phyloP scores from a whole-genome alignment of 1,140 invertebrate genomes.

The Zeugodacus cucurbitae region DNA sequence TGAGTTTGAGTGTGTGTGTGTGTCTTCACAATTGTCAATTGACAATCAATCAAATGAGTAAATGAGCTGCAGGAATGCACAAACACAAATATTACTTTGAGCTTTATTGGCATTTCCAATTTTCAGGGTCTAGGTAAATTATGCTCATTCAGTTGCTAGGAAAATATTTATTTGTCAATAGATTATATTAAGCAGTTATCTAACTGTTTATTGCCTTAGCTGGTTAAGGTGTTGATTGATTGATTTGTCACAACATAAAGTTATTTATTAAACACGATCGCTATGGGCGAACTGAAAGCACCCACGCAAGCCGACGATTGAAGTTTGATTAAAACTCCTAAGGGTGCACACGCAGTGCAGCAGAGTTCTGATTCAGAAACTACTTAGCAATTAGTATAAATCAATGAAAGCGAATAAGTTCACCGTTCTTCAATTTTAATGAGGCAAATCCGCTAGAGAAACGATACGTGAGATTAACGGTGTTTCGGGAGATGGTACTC shows the following conservation, averaged over 20 bases:
- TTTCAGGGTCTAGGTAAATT: constrained; percentile 19
- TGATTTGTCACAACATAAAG: not conserved
- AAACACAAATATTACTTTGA: not conserved
- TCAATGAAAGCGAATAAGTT: too few species aligned
- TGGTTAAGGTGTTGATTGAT: not conserved
- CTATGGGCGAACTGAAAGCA: not conserved
- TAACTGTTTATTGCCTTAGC: not conserved
- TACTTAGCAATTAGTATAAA: too few species aligned
- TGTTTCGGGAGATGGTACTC: too few species aligned
- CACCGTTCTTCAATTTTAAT: too few species aligned
- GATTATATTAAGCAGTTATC: not conserved
- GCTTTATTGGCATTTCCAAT: constrained; percentile 5
- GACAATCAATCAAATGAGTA: constrained; percentile 26
- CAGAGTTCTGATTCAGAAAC: too few species aligned
- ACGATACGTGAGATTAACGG: too few species aligned
- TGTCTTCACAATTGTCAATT: not conserved
- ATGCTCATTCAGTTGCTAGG: not conserved
- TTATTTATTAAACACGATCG: not conserved
- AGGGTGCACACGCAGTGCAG: too few species aligned
- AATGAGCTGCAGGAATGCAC: not conserved
- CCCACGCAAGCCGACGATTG: too few species aligned
- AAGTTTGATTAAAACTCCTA: too few species aligned
- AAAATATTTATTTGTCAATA: not conserved
- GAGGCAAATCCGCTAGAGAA: too few species aligned
- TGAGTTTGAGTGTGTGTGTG: not conserved